Evolutionary conservation across 2,888 invertebrate species (phyloP).

Genomic region (Augochlorella aurata): DNA sequence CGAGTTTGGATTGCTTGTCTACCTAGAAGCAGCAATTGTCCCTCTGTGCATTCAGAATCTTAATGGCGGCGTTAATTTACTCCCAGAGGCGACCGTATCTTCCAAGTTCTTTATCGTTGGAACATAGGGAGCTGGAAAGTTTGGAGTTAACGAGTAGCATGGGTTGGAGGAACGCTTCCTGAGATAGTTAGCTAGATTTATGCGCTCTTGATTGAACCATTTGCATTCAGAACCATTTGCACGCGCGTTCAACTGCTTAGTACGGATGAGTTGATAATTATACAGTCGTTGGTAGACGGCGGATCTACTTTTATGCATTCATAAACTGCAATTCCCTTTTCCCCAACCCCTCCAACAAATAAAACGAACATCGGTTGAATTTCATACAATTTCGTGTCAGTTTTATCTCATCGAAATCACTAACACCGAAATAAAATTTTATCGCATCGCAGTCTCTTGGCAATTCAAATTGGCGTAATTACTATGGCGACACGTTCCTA

Average conservation of each 20-base stretch:
- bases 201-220: conserved; percentile 11
- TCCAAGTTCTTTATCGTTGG: not conserved
- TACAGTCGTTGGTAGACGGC: not conserved
- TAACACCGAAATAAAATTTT: not conserved
- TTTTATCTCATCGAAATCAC: not conserved
- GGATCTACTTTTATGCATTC: not conserved
- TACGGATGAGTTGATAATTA: not conserved
- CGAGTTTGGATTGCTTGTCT: not conserved
- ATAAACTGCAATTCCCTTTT: not conserved
- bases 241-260: not conserved
- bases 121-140: not conserved
- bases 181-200: conserved; percentile 6
- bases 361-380: not conserved
- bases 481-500: not conserved
- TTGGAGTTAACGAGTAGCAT: not conserved
- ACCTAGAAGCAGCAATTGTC: not conserved
- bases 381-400: not conserved
- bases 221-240: conserved; percentile 8
- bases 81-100: not conserved
- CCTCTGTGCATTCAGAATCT: not conserved
- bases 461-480: not conserved
- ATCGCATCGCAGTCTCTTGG: not conserved
- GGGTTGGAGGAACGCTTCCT: not conserved
- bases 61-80: not conserved
- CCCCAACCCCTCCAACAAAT: not conserved